A percentile compares a stretch with the other conserved stretches of the same genome.
phyloP scores from a whole-genome alignment of 2,113 vertebrate species.

The Malurus melanocephalus region DNA sequence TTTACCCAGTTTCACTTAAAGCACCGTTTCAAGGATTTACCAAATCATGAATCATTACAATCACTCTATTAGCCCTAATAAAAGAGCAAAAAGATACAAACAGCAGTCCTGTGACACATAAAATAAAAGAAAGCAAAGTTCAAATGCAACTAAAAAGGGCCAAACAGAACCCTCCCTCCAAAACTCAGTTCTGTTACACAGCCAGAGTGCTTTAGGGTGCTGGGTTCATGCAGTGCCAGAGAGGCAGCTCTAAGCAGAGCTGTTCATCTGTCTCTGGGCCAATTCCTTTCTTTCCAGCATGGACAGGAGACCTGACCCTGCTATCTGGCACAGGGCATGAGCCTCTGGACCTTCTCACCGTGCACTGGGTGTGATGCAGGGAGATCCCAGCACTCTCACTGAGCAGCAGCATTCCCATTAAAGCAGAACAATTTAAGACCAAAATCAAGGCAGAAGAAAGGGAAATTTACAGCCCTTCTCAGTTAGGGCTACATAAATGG shows the following conservation, averaged over 20 bases:
- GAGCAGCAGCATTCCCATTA: neutral
- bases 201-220: neutral
- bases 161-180: neutral
- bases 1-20: neutral
- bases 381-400: neutral
- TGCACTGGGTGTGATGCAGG: neutral
- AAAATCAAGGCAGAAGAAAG: neutral
- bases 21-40: neutral
- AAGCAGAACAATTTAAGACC: neutral
- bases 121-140: neutral
- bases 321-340: accelerated
- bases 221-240: neutral
- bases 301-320: neutral
- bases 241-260: neutral
- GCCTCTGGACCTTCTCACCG: neutral
- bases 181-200: neutral
- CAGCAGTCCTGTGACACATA: neutral
- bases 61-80: neutral
- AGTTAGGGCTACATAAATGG: neutral
- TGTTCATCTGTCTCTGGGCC: neutral
- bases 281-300: accelerated
- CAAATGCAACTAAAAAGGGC: neutral
- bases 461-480: neutral
- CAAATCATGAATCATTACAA: neutral
- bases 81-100: neutral